phyloP scores from a whole-genome alignment of 2,797 vertebrate species.

The Megaceryle alcyon region DNA sequence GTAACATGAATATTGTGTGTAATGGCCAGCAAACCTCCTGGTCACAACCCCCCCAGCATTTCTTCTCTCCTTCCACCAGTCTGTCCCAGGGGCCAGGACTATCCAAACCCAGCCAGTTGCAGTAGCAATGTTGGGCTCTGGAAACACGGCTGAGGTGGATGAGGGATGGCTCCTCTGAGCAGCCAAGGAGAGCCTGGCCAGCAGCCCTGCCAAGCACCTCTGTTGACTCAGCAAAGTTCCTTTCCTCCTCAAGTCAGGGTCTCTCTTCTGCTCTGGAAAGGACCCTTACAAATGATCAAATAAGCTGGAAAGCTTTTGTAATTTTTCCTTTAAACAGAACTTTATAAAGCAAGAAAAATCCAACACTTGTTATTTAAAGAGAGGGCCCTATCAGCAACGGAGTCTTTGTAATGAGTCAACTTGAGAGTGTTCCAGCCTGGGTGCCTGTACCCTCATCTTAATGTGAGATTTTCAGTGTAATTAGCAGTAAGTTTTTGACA shows the following conservation, averaged over 20 bases:
- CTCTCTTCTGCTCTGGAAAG: neutral
- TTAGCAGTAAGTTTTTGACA: neutral
- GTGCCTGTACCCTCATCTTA: neutral
- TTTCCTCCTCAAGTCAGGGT: neutral
- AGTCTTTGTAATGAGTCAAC: neutral
- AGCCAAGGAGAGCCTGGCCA: neutral
- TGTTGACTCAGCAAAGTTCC: accelerated
- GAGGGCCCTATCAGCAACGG: neutral
- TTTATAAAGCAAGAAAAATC: neutral
- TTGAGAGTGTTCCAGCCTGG: neutral
- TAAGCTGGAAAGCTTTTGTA: neutral
- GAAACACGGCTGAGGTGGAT: accelerated
- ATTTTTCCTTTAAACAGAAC: conserved; percentile 21
- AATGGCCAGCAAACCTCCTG: accelerated
- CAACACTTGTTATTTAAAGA: neutral
- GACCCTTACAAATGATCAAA: neutral
- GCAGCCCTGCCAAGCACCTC: accelerated
- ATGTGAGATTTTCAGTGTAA: neutral
- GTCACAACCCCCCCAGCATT: neutral
- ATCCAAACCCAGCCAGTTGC: neutral
- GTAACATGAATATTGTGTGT: accelerated
- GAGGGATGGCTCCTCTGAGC: neutral
- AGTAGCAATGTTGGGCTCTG: neutral
- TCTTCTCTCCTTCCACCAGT: neutral
- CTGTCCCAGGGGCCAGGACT: neutral